Base-by-base conservation (phyloP, 2,888 invertebrate species). In the Gerosis bhagava region DNA sequence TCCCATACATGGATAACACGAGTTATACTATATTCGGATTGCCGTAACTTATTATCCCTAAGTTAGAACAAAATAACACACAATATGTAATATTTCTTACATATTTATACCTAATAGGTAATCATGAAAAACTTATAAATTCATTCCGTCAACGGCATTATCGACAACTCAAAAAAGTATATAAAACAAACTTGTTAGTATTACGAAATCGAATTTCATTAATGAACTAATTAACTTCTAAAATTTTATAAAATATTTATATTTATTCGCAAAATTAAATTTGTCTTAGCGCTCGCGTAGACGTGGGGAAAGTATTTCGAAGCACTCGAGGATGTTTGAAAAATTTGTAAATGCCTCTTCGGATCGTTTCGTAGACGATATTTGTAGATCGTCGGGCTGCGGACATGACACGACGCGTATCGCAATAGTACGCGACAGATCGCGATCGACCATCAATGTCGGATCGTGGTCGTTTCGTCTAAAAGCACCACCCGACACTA, bases 241-340 rank as follows among this genome's bases (percentile, higher is more conserved):
- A 79, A 74, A 70, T 79, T 81, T 79, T 77, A 76, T 79, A 78
- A 75, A 69, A 67, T 76, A 77, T 81, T 77, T 81, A 76, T 78
- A 77, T 72, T n/a, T 62, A 70, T 74, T 76, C 77, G 75, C 78
- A 74, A 70, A 66, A 59, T 64, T 67, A 60, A 46, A 53, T 67
- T 68, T 63, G 71, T 69, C 65, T 73, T 72, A 73, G 74, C 70
- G 74, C 69, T 74, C 74, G 75, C 68, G 68, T 70, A 69, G 67
- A 65, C 58, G 67, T 63, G 66, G 62, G n/a, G 67, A 61, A 57
- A 56, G 57, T 62, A 8, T 47, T 32, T 46, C 61, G 63, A 69
- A 59, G 66, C 70, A 71, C 67, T 70, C 63, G 57, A 64, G 69
- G 61, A 65, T 58, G 61, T 62, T 67, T 62, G 64, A 62, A 57